Base-by-base conservation (phyloP, 1,140 invertebrate species). In the Daktulosphaira vitifoliae region DNA sequence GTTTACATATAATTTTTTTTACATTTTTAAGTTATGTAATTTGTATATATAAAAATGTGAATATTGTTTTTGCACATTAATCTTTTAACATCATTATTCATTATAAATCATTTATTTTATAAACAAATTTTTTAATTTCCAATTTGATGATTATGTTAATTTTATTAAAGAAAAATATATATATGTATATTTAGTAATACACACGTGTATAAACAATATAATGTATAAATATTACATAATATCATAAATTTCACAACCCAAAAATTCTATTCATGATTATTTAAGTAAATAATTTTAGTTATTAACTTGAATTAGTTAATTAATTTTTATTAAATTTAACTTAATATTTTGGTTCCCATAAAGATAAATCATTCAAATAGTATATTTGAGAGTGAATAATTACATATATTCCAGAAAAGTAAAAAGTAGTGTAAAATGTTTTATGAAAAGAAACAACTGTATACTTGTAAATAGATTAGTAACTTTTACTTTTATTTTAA, bases 391-490 rank as follows among this genome's bases (percentile, higher is more conserved):
- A n/a, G n/a, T n/a, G n/a, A n/a, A n/a, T n/a, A n/a, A n/a, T n/a
- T n/a, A n/a, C n/a, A n/a, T n/a, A n/a, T n/a, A n/a, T n/a, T n/a
- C n/a, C n/a, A n/a, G n/a, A n/a, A n/a, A n/a, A n/a, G n/a, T n/a
- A n/a, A n/a, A n/a, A n/a, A n/a, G n/a, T n/a, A n/a, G n/a, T n/a
- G n/a, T n/a, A n/a, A n/a, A n/a, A n/a, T 44, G 4, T 44, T 44
- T 44, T 44, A 44, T 11, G 15, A 44, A 44, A 44, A 44, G 9
- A 44, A 44, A 44, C 20, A 62, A 18, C 46, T 62, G 54, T 62
- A 62, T 62, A 62, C 54, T 62, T 62, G 42, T 62, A 62, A 29
- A 54, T 62, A 62, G 20, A 25, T 9, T 29, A 62, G 42, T 29
- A 46, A 62, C 29, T 62, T 62, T 20, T 11, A 22, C n/a, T 54